A percentile compares a stretch with the other conserved stretches of the same genome.
phyloP scores from a whole-genome alignment of 2,797 vertebrate species.

The Ctenopoma multispine region DNA sequence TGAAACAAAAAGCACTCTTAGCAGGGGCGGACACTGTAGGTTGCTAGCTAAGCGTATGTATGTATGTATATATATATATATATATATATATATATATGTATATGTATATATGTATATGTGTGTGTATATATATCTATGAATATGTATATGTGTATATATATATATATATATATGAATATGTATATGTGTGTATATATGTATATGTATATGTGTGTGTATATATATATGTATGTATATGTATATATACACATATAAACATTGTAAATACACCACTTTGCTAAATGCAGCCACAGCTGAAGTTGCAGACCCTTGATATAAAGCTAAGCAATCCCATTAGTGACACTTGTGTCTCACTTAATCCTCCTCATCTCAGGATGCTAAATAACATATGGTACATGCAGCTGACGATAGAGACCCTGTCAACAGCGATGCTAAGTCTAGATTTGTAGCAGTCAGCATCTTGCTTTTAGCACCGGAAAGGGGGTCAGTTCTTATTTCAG shows the following conservation, averaged over 20 bases:
- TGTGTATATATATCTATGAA: no score
- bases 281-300: constrained; percentile 67
- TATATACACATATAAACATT: no score
- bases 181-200: no score
- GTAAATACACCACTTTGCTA: constrained; percentile 42
- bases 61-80: constrained; percentile 44
- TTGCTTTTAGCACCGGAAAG: constrained; percentile 39
- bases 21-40: constrained; percentile 24
- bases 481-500: constrained; percentile 16
- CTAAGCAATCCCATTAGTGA: constrained; percentile 74
- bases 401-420: constrained; percentile 59
- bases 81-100: neutral
- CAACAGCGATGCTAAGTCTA: constrained; percentile 71
- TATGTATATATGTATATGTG: no score
- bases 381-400: constrained; percentile 53
- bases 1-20: constrained; percentile 47
- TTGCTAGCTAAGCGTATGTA: constrained; percentile 33
- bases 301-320: constrained; percentile 63
- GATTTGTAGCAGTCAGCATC: constrained; percentile 42
- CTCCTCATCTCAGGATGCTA: constrained; percentile 72
- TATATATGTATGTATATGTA: no score
- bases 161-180: no score
- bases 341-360: constrained; percentile 66
- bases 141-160: no score
- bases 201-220: no score